A percentile compares a stretch with the other conserved stretches of the same genome.
phyloP scores from a whole-genome alignment of 1,140 invertebrate species.

The Calephelis virginiensis region DNA sequence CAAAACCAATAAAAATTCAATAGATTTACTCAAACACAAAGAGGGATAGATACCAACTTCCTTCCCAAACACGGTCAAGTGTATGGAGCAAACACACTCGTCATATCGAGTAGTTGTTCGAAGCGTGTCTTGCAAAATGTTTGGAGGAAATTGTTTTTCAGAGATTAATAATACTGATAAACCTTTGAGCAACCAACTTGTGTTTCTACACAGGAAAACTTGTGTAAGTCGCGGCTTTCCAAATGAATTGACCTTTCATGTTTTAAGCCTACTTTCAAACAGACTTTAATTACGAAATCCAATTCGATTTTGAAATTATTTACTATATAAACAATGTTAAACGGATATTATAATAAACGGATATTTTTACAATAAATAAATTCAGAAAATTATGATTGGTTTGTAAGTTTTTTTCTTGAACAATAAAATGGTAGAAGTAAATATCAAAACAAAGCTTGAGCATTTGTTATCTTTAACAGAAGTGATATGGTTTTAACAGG shows the following conservation, averaged over 20 bases:
- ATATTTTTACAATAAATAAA: too few relatives aligned
- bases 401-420: too few relatives aligned
- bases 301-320: background rate
- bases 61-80: slow-evolving; percentile 30
- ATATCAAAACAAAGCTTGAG: too few relatives aligned
- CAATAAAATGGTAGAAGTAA: too few relatives aligned
- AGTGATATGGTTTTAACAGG: too few relatives aligned
- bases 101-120: slow-evolving; percentile 20
- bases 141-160: slow-evolving; percentile 33
- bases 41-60: slow-evolving; percentile 8
- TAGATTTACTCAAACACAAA: background rate
- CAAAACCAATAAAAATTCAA: slow-evolving; percentile 4
- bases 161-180: slow-evolving; percentile 34
- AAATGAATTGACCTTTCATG: slow-evolving; percentile 9
- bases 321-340: background rate
- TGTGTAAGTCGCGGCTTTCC: slow-evolving; percentile 10
- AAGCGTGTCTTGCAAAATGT: slow-evolving; percentile 30
- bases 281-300: slow-evolving; percentile 7
- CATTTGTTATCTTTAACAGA: too few relatives aligned
- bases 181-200: slow-evolving; percentile 17
- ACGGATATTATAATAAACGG: background rate
- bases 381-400: too few relatives aligned
- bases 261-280: background rate
- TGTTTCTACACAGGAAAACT: slow-evolving; percentile 11
- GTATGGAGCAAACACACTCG: slow-evolving; percentile 31